These are phyloP conservation scores for Sciaenops ocellatus DNA, from an alignment of 2,797 vertebrate species.

Conservation along the genomic window DNA sequence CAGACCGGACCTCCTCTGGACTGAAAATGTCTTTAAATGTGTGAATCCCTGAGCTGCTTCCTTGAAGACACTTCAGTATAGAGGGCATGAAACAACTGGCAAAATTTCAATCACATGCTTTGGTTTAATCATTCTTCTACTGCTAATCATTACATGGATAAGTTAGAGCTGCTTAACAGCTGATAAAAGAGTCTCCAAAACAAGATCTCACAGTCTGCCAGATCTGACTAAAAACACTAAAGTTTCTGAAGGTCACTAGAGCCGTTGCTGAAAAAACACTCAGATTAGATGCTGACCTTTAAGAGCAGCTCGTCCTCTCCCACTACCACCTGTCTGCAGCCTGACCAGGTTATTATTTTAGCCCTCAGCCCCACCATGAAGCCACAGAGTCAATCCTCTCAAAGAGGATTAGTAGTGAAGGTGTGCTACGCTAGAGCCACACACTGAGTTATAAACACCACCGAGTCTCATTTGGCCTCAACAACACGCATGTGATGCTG, in stretches of 20 bases:
- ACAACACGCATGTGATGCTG: conserved; percentile 9
- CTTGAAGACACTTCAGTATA: not conserved
- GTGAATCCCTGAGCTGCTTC: not conserved
- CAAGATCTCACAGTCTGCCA: conserved; percentile 9
- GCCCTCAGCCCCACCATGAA: conserved; percentile 37
- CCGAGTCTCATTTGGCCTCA: conserved; percentile 21
- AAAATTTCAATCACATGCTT: conserved; percentile 13
- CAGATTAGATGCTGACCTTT: conserved; percentile 38
- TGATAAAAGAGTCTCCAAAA: conserved; percentile 33
- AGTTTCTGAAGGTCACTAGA: not conserved
- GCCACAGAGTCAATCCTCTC: conserved; percentile 70
- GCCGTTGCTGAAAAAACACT: conserved; percentile 24
- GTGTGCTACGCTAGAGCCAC: conserved; percentile 35
- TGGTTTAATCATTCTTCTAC: conserved; percentile 11
- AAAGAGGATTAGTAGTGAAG: conserved; percentile 71
- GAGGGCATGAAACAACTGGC: conserved; percentile 13
- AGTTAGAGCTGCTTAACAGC: conserved; percentile 31
- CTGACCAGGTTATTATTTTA: conserved; percentile 63
- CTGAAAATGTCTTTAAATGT: conserved; percentile 4
- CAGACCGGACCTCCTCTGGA: not conserved
- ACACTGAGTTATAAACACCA: conserved; percentile 53
- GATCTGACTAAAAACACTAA: not conserved
- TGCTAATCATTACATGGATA: conserved; percentile 26
- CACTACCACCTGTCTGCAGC: conserved; percentile 52
- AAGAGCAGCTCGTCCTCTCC: conserved; percentile 29